Conservation (phyloP, 1,140 invertebrate species). For the Sminthurides bifidus region DNA sequence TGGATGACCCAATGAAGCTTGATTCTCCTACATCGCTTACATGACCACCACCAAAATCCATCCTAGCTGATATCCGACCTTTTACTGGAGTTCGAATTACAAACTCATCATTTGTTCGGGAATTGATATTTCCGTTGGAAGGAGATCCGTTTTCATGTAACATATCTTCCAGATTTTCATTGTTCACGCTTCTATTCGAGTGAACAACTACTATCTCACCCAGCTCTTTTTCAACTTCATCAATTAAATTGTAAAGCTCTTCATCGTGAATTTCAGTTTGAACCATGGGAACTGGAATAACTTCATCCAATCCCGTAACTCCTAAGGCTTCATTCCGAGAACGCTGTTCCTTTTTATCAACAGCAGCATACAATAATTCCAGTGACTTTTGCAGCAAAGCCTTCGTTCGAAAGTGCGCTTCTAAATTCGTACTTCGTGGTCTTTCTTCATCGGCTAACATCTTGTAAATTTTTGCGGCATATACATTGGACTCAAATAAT, state of each 20-base stretch:
- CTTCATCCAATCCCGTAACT: too few species aligned
- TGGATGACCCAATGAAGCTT: too few species aligned
- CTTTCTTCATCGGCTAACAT: neutral
- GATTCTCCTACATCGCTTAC: neutral
- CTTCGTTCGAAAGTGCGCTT: neutral
- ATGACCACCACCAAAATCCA: neutral
- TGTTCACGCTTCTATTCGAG: too few species aligned
- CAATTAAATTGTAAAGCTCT: too few species aligned
- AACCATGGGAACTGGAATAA: too few species aligned
- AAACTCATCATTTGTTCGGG: neutral
- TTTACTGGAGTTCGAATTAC: neutral
- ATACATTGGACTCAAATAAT: neutral
- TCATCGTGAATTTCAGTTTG: too few species aligned
- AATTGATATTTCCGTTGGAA: neutral
- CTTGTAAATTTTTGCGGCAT: neutral
- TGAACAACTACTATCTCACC: too few species aligned
- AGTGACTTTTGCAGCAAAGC: neutral
- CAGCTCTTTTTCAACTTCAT: too few species aligned
- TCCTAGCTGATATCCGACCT: neutral
- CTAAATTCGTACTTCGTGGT: neutral
- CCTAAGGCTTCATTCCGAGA: too few species aligned
- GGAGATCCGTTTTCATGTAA: too few species aligned
- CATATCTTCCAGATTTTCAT: too few species aligned
- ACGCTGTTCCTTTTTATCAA: neutral
- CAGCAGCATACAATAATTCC: neutral